These are phyloP conservation scores for Drosophila monieri DNA, from an alignment of 2,888 invertebrate species.

Conservation along the genomic window DNA sequence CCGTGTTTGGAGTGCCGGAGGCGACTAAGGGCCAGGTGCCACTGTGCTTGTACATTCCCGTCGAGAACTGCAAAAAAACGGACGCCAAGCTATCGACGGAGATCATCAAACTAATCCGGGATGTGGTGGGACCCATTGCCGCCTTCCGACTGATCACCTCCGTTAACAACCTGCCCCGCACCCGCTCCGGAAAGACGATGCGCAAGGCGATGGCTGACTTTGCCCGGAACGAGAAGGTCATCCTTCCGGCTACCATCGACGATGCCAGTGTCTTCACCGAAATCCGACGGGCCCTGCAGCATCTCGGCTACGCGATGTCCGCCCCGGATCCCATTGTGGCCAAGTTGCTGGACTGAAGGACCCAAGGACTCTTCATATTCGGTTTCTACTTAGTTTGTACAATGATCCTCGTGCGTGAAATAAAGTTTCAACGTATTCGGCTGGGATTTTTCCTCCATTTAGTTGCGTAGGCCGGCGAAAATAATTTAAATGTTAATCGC, in stretches of 20 bases:
- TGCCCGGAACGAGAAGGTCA: slow-evolving; percentile 91
- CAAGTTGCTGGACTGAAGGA: slow-evolving; percentile 64
- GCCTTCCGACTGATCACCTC: slow-evolving; percentile 92
- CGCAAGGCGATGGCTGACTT: slow-evolving; percentile 94
- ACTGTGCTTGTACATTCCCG: slow-evolving; percentile 92
- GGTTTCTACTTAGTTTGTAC: slow-evolving; percentile 19
- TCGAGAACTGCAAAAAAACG: slow-evolving; percentile 82
- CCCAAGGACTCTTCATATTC: background rate
- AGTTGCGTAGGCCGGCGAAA: slow-evolving; percentile 44
- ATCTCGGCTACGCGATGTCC: slow-evolving; percentile 89
- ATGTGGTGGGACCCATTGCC: slow-evolving; percentile 89
- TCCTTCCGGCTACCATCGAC: slow-evolving; percentile 94
- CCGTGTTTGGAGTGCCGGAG: slow-evolving; percentile 96
- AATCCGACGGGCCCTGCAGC: slow-evolving; percentile 90
- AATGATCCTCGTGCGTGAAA: slow-evolving; percentile 18
- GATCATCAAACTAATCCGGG: slow-evolving; percentile 82
- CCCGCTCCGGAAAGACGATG: slow-evolving; percentile 91
- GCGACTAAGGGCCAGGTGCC: slow-evolving; percentile 95
- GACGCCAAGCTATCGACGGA: slow-evolving; percentile 82
- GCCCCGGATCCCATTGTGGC: slow-evolving; percentile 87
- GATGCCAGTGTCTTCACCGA: slow-evolving; percentile 92
- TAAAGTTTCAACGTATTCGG: slow-evolving; percentile 45
- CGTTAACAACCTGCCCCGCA: slow-evolving; percentile 93
- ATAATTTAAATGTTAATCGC: slow-evolving; percentile 72
- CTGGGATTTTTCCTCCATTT: slow-evolving; percentile 22